phyloP scores from a whole-genome alignment of 2,113 vertebrate species.

The Syngnathoides biaculeatus region DNA sequence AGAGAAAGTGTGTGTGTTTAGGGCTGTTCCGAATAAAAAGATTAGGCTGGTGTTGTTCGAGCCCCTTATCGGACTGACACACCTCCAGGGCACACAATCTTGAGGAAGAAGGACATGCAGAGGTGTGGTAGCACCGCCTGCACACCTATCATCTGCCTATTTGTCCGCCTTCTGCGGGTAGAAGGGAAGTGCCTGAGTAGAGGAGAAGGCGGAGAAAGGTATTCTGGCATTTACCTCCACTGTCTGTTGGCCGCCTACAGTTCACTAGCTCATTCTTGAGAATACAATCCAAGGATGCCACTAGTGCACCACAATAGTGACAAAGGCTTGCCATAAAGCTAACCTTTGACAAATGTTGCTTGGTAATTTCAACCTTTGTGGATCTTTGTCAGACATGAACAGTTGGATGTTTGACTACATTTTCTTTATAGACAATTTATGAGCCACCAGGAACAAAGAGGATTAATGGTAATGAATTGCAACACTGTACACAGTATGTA shows the following conservation, averaged over 20 bases:
- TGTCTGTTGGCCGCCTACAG: slow-evolving; percentile 21
- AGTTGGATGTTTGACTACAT: not conserved
- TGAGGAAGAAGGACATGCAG: slow-evolving; percentile 58
- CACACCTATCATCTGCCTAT: slow-evolving; percentile 71
- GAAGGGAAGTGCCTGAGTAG: slow-evolving; percentile 7
- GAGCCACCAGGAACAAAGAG: not conserved
- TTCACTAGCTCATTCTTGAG: slow-evolving; percentile 18
- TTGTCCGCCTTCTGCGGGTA: slow-evolving; percentile 51
- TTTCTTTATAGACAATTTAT: not conserved
- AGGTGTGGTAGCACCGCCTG: slow-evolving; percentile 69
- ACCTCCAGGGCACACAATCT: slow-evolving; percentile 71
- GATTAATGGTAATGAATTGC: not conserved
- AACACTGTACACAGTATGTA: too few species aligned
- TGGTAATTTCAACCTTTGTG: not conserved
- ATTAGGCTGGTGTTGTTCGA: slow-evolving; percentile 32
- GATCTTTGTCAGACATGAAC: not conserved
- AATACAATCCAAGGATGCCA: slow-evolving; percentile 7
- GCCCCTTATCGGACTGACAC: slow-evolving; percentile 61
- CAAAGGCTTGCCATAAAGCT: not conserved
- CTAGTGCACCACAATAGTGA: not conserved
- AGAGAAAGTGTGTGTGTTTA: not conserved
- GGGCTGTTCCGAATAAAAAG: slow-evolving; percentile 10
- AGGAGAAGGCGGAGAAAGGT: not conserved
- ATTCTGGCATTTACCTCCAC: slow-evolving; percentile 10
- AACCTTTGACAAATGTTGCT: not conserved